Conservation (phyloP, 2,888 invertebrate species). For the Pyrgus malvae region DNA sequence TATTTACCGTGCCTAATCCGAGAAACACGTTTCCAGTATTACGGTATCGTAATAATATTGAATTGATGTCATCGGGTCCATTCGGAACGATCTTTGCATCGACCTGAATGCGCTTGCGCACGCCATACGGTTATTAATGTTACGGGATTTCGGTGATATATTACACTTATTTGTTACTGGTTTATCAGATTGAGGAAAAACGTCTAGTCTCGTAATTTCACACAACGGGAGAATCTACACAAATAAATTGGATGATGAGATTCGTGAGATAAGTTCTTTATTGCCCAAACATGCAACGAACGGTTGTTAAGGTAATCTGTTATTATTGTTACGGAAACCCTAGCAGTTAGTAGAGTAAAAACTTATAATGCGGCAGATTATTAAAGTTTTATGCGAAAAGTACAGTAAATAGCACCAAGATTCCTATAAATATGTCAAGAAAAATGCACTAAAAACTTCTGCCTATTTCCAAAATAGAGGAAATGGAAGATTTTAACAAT, state of each 20-base stretch:
- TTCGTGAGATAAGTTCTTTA: background rate
- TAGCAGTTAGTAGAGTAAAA: no score
- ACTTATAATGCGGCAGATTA: no score
- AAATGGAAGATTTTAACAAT: no score
- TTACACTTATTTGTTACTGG: slow-evolving; percentile 16
- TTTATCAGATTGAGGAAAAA: slow-evolving; percentile 6
- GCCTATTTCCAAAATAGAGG: no score
- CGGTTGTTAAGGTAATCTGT: background rate
- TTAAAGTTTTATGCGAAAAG: no score
- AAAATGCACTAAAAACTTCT: no score
- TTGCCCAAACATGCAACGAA: background rate
- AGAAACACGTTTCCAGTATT: slow-evolving; percentile 26
- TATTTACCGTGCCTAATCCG: slow-evolving; percentile 16
- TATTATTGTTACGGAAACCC: no score
- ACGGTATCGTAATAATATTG: slow-evolving; percentile 31
- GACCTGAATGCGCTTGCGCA: slow-evolving; percentile 43
- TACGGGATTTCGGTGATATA: slow-evolving; percentile 46
- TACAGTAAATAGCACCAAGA: no score
- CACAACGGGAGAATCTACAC: slow-evolving; percentile 14
- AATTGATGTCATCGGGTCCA: slow-evolving; percentile 47
- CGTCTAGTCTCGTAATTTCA: background rate
- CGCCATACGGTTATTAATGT: slow-evolving; percentile 46
- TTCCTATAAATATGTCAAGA: no score
- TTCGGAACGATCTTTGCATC: slow-evolving; percentile 34
- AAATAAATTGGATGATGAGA: background rate